phyloP scores from a whole-genome alignment of 1,140 invertebrate species.

The Mizuhopecten yessoensis region DNA sequence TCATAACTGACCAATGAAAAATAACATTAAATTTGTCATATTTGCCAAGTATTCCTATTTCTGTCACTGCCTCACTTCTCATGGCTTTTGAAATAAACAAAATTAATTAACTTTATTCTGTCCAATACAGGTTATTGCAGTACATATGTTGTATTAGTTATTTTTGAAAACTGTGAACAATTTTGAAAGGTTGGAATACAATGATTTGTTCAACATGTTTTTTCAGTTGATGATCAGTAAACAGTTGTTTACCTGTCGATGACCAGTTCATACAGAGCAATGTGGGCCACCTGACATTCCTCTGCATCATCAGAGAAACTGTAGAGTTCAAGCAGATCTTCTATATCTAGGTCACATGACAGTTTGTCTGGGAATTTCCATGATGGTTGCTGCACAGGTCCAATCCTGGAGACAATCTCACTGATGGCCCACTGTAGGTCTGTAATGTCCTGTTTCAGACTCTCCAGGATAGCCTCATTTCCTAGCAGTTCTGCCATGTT shows the following conservation, averaged over 20 bases:
- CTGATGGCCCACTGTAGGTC: conserved; percentile 80
- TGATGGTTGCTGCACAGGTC: conserved; percentile 77
- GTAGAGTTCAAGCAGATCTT: conserved; percentile 80
- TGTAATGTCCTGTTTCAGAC: conserved; percentile 78
- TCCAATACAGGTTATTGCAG: too few relatives aligned
- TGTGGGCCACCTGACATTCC: conserved; percentile 81
- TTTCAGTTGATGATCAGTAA: too few relatives aligned
- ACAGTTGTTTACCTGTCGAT: conserved; percentile 81
- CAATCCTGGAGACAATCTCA: conserved; percentile 78
- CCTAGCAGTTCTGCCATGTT: conserved; percentile 81
- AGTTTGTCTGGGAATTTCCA: conserved; percentile 83
- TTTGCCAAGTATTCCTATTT: too few relatives aligned
- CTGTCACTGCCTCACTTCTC: too few relatives aligned
- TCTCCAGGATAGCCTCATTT: conserved; percentile 79
- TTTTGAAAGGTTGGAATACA: too few relatives aligned
- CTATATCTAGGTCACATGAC: conserved; percentile 79
- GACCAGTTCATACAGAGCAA: conserved; percentile 82
- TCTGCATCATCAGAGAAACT: conserved; percentile 77
- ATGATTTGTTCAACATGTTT: too few relatives aligned
- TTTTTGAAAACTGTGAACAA: too few relatives aligned
- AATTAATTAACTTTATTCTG: too few relatives aligned
- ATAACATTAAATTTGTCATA: too few relatives aligned
- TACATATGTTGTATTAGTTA: too few relatives aligned
- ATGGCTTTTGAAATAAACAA: too few relatives aligned
- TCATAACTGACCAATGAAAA: too few relatives aligned